A percentile compares a stretch with the other conserved stretches of the same genome.
Conservation (phyloP, 2,113 vertebrate genomes). For the Diadophis punctatus region DNA sequence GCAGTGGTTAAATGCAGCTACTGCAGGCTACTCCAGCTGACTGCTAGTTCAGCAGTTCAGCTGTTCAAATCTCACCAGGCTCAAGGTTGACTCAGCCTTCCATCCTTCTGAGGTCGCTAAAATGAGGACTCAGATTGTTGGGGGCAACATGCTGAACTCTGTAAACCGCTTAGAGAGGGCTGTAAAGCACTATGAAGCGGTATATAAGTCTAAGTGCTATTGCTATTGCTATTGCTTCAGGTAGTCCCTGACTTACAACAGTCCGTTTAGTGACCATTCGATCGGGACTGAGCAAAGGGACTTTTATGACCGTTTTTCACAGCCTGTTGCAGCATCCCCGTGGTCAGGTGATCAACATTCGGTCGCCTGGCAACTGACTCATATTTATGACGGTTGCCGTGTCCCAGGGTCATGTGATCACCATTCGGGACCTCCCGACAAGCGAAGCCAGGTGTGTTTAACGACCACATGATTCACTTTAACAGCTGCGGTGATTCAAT, state of each 20-base stretch:
- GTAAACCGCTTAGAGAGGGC: too few species aligned
- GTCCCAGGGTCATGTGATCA: neutral
- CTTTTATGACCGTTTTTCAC: neutral
- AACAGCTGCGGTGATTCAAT: neutral
- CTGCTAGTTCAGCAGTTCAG: too few species aligned
- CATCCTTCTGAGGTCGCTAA: too few species aligned
- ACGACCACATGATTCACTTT: rapidly evolving
- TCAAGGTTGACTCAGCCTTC: too few species aligned
- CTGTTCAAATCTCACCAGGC: too few species aligned
- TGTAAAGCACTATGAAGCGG: too few species aligned
- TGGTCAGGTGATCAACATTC: neutral
- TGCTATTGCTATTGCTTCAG: too few species aligned
- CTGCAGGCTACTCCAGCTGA: too few species aligned
- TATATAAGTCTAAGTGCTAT: too few species aligned
- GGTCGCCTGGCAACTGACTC: neutral
- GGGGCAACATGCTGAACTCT: too few species aligned
- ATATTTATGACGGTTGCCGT: neutral
- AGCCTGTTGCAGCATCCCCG: neutral
- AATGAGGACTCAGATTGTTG: too few species aligned
- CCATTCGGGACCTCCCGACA: neutral
- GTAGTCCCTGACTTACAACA: neutral
- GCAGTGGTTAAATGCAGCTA: too few species aligned
- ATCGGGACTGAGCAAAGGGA: neutral
- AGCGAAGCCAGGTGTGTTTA: neutral
- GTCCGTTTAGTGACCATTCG: neutral